Base-by-base conservation (phyloP, 2,888 invertebrate genomes). In the Ariolimax columbianus region DNA sequence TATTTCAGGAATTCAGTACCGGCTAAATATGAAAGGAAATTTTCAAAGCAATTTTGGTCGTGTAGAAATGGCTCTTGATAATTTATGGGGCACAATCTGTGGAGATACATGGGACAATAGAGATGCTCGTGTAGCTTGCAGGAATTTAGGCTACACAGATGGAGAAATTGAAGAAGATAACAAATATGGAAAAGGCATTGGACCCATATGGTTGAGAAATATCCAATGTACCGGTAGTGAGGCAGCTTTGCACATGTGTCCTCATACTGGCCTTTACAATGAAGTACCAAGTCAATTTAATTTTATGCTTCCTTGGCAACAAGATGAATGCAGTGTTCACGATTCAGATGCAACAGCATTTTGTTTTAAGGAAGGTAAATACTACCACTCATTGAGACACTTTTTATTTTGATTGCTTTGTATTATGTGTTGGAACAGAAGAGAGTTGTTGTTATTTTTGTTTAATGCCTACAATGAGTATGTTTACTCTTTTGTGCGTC, bases 1-100 rank as follows among this genome's bases (percentile, higher is more conserved):
- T 63, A 63, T 40, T 87, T n/a, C 87, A 92, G 92, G 89, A 63
- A 87, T 92, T 0, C 72, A 89, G 17, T 92, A 92, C 87, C 87
- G 91, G 63, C 81, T 92, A 55, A 90, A 86, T 11, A 87, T 81
- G 3, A 51, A 17, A 4, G 86, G 84, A 33, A 23, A 4, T 33
- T 23, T 63, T 19, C 0, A 14, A 33, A 36, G 17, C 7, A 87
- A 82, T 51, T 86, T 86, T 55, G 92, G 93, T 0, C 89, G 92
- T 14, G 94, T 97, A 14, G 96, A 97, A 94, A 95, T 97, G 14
- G 96, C 96, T 93, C 95, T 96, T 96, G 93, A 94, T 87, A 96
- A 96, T 0, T 95, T 95, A 84, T 96, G 96, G 96, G 97, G 97
- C 0, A 96, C 96, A 87, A 95, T 97, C 6, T 97, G 97, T 92